phyloP scores from a whole-genome alignment of 2,113 vertebrate genomes.

The Chionodraco myersi region DNA sequence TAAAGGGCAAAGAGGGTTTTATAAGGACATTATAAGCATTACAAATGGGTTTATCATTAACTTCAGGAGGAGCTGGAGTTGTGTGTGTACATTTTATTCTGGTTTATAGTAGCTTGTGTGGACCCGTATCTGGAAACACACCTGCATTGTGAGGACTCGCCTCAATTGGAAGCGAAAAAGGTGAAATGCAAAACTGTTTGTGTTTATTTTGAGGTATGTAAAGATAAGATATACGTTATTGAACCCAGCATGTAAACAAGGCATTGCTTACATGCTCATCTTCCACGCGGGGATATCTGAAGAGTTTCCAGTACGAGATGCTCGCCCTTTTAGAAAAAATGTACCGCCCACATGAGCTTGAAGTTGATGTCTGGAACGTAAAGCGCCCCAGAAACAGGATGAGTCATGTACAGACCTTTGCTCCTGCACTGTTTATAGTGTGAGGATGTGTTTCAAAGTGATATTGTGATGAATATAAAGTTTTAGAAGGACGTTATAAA shows the following conservation, averaged over 20 bases:
- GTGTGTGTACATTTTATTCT: neutral
- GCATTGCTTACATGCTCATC: conserved; percentile 19
- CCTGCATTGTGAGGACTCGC: neutral
- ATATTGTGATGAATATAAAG: too few relatives aligned
- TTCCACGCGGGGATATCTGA: conserved; percentile 9
- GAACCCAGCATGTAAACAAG: too few relatives aligned
- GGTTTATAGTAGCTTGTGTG: neutral
- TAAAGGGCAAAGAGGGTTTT: conserved; percentile 12
- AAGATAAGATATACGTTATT: neutral
- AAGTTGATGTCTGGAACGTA: neutral
- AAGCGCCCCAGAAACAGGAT: too few relatives aligned
- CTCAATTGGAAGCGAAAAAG: neutral
- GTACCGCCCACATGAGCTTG: too few relatives aligned
- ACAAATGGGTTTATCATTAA: conserved; percentile 6
- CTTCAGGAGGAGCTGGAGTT: neutral
- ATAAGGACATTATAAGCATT: conserved; percentile 20
- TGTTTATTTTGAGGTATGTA: neutral
- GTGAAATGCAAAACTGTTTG: neutral
- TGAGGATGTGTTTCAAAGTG: too few relatives aligned
- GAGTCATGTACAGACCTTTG: too few relatives aligned
- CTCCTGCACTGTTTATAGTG: too few relatives aligned
- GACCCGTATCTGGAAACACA: neutral
- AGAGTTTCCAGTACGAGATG: too few relatives aligned
- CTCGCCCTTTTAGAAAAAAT: too few relatives aligned
- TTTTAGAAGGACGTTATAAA: neutral